Conservation (phyloP, 2,888 invertebrate species). For the Theodoxus fluviatilis region DNA sequence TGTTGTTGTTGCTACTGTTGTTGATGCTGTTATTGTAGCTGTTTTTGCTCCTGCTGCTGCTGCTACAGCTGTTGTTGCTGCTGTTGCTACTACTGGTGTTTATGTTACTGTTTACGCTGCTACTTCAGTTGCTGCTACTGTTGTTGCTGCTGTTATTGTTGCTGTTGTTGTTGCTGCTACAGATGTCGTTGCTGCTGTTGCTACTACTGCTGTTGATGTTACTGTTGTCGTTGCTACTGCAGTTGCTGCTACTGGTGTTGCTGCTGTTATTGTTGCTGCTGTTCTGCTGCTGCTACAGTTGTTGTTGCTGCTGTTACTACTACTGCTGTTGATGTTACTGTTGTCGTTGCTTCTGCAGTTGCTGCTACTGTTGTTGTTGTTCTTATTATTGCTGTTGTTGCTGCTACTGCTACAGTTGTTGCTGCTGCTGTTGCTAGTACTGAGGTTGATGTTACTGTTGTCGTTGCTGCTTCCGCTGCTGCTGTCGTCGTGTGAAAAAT, state of each 20-base stretch:
- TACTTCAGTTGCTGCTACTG: background rate
- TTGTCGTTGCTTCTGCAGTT: background rate
- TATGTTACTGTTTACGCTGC: background rate
- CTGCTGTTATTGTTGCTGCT: background rate
- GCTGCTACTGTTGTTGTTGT: background rate
- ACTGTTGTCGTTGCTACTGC: background rate
- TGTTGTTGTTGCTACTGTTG: too few relatives aligned
- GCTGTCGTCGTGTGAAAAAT: too few relatives aligned
- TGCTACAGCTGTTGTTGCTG: too few relatives aligned
- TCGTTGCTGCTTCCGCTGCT: background rate
- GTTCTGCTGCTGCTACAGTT: background rate
- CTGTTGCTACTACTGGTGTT: background rate
- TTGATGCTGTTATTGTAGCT: too few relatives aligned
- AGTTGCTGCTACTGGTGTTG: background rate
- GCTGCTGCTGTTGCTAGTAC: conserved; percentile 8
- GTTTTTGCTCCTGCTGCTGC: too few relatives aligned
- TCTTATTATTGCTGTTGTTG: background rate
- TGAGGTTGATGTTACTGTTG: conserved; percentile 18
- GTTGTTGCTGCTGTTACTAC: background rate
- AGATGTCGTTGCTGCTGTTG: background rate
- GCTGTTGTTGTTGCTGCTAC: background rate
- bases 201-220: background rate
- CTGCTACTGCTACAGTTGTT: background rate
- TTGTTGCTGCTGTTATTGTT: background rate
- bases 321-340: background rate